Percentiles rank a stretch among this genome's conserved stretches.
Conservation (phyloP, 2,113 vertebrate species). For the Elgaria multicarinata region DNA sequence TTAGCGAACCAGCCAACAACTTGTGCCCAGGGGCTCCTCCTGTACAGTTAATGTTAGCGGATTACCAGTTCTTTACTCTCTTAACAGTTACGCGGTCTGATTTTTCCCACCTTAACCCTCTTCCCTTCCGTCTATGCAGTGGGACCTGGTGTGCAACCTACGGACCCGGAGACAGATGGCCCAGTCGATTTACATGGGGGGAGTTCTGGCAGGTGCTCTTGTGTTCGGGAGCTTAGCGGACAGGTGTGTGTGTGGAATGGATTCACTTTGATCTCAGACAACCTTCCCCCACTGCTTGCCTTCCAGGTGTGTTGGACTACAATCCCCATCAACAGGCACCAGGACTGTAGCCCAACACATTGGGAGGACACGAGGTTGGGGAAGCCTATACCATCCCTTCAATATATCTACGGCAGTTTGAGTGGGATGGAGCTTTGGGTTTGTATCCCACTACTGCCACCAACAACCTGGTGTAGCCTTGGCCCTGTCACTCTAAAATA, state of each 20-base stretch:
- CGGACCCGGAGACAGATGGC: constrained; percentile 78
- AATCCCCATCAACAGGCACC: background rate
- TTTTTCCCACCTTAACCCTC: background rate
- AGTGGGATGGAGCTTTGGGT: background rate
- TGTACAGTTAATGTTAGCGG: background rate
- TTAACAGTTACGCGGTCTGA: too few relatives aligned
- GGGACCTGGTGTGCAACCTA: constrained; percentile 81
- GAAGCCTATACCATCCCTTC: background rate
- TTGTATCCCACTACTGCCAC: background rate
- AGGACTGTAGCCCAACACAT: background rate
- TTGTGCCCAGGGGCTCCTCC: too few relatives aligned
- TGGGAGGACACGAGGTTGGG: background rate
- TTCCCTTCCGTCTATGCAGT: constrained; percentile 63
- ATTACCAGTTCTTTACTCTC: too few relatives aligned
- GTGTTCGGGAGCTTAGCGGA: constrained; percentile 78
- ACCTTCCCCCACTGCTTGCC: background rate
- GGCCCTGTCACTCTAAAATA: too few relatives aligned
- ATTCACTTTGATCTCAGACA: background rate
- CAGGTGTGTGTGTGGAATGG: constrained; percentile 66
- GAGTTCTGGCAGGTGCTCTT: constrained; percentile 75
- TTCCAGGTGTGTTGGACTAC: background rate
- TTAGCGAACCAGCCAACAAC: too few relatives aligned
- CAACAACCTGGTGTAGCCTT: background rate
- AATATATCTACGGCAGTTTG: background rate
- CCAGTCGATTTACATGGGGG: constrained; percentile 83